Evolutionary conservation across 2,797 vertebrate species (phyloP).

Genomic region (Poeciliopsis paucimaculata): DNA sequence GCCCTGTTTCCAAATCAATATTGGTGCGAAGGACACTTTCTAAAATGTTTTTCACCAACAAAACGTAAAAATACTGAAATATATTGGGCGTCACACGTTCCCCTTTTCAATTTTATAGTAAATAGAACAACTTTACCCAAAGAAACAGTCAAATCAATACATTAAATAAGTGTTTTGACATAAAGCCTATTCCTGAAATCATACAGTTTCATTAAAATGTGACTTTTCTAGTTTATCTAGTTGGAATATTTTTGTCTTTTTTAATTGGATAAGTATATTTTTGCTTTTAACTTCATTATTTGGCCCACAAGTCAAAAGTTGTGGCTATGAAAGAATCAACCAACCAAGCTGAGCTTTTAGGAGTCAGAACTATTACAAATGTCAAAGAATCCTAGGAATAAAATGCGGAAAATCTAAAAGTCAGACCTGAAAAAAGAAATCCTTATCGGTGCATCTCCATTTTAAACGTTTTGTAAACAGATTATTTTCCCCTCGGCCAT

Average conservation of each 20-base stretch:
- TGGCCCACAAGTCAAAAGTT: background rate
- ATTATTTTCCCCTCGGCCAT: constrained; percentile 17
- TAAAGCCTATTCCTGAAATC: background rate
- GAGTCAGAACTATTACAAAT: background rate
- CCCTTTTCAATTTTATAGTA: background rate
- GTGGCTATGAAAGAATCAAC: background rate
- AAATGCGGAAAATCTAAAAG: background rate
- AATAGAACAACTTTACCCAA: background rate
- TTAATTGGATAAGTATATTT: background rate
- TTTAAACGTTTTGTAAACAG: constrained; percentile 54
- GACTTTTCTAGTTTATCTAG: background rate
- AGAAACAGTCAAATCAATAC: background rate
- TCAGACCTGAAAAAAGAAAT: background rate
- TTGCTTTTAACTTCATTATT: background rate
- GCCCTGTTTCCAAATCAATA: background rate
- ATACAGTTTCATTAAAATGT: background rate
- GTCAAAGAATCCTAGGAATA: background rate
- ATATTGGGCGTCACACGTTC: background rate
- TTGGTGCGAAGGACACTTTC: background rate
- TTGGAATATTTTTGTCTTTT: background rate
- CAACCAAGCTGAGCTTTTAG: background rate
- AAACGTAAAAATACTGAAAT: background rate
- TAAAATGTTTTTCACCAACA: background rate
- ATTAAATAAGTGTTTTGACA: background rate
- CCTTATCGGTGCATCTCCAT: constrained; percentile 1